Evolutionary conservation across 1,140 invertebrate genomes (phyloP), one percentile per base, ranked within the genome.

Genomic region (Hyphantria cunea): DNA sequence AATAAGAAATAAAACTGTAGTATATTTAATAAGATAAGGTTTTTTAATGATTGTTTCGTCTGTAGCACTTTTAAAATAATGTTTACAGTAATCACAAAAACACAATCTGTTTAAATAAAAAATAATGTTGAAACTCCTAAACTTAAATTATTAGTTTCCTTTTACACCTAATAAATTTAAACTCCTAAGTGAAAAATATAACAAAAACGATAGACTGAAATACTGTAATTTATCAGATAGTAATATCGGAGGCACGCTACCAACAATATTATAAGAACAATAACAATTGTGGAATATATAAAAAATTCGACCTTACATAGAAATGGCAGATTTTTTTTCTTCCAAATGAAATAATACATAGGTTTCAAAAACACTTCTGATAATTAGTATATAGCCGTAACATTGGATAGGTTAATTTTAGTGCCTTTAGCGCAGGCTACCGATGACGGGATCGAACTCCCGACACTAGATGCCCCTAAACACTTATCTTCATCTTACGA

Each of bases 31-130:
- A 82, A 25, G 80, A 82, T 88, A 86, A 86, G 78, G 17, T 25
- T 25, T 86, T 88, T 87, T 87, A 88, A 90, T 90, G 78, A 86
- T 86, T 83, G 88, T 87, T 84, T 81, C 69, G 78, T 83, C 73
- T 86, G 77, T 82, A 87, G 85, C 84, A 86, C 66, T 86, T 88
- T 73, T 78, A 82, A 84, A 88, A 83, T 86, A 86, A 84, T 83
- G 82, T 86, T 79, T 75, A 89, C 76, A 83, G 45, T 81, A 86
- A 83, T 82, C 74, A 81, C 72, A 74, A 80, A 82, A 85, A 85
- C 78, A 76, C 71, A 80, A 75, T 71, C 63, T 47, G 61, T 63
- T 76, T 51, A 74, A 78, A 81, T 62, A 76, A 80, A 78, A 78
- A 82, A 76, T 67, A 74, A 75, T 72, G 56, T 71, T 47, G 63